These are phyloP conservation scores for Drosophila persimilis DNA, from an alignment of 1,140 invertebrate genomes.

Conservation along the genomic window DNA sequence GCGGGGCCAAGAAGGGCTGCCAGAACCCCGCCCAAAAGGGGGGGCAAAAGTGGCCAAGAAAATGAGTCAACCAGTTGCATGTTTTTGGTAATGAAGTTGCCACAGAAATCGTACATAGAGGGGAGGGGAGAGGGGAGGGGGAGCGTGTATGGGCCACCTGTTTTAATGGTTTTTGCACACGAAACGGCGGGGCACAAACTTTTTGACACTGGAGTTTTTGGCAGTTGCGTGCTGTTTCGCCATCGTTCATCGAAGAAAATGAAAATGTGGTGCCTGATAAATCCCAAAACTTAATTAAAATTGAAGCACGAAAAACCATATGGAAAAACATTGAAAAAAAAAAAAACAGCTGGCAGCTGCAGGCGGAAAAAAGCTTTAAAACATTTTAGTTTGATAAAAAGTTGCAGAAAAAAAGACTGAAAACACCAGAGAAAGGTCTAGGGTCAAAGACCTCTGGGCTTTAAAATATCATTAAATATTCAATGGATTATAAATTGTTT, in stretches of 20 bases:
- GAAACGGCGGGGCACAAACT: slow-evolving; percentile 32
- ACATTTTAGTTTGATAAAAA: slow-evolving; percentile 5
- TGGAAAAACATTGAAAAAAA: slow-evolving; percentile 1
- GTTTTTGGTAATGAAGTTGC: slow-evolving; percentile 36
- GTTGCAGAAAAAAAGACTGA: too few relatives aligned
- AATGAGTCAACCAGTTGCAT: slow-evolving; percentile 77
- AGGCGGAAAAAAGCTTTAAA: slow-evolving; percentile 25
- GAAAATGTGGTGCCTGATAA: slow-evolving; percentile 3
- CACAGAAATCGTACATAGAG: not conserved
- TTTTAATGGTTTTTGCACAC: slow-evolving; percentile 72
- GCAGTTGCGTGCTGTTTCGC: slow-evolving; percentile 40
- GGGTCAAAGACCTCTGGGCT: too few relatives aligned
- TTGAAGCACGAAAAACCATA: slow-evolving; percentile 32
- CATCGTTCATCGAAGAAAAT: slow-evolving; percentile 45
- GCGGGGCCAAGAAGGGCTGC: slow-evolving; percentile 9
- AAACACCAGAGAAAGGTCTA: too few relatives aligned
- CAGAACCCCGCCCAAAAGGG: slow-evolving; percentile 23
- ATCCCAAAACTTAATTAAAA: slow-evolving; percentile 69
- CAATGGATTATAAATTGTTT: not conserved
- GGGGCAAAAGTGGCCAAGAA: slow-evolving; percentile 41
- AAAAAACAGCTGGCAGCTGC: not conserved
- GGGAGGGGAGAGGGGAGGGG: not conserved
- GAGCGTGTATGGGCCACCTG: slow-evolving; percentile 61
- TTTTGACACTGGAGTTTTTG: slow-evolving; percentile 67
- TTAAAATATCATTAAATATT: not conserved